Evolutionary conservation across 2,888 invertebrate genomes (phyloP), one percentile per base, ranked within the genome.

Genomic region (Thera obeliscata): DNA sequence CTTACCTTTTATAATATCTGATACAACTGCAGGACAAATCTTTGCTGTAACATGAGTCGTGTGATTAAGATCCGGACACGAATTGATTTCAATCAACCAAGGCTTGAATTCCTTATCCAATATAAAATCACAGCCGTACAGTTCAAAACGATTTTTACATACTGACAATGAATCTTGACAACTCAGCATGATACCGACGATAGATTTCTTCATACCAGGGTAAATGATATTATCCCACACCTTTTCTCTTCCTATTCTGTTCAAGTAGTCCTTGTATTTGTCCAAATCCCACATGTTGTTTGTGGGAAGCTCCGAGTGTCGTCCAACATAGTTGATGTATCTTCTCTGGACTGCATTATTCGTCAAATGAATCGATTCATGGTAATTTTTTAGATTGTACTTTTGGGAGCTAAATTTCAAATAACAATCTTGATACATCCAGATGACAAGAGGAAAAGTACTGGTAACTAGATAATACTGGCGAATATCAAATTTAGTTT

Each of bases 101-200:
- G 98, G 98, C 71, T 95, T 95, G 77, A 96, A 97, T 78, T 97
- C 96, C 79, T 98, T 96, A 66, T 97, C 96, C 49, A 98, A 86
- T 94, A 98, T 96, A 85, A 98, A 98, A 89, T 99, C 98, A 62
- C 98, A 98, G 5, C 98, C 98, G 83, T 97, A 98, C 49, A 98
- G 84, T 86, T 98, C 98, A 87, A 98, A 98, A 66, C 96, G 96
- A 79, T 97, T 97, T 79, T 95, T 95, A 70, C 95, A 93, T 33
- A 94, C 88, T 49, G 95, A 94, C 76, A 97, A 94, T 72, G 95
- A 95, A 74, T 97, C 96, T 86, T 98, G 96, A 60, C 97, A 96
- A 61, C 96, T 96, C 64, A 98, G 89, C 87, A 98, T 95, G 35
- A 97, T 95, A n/a, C 96, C 96, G 11, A 96, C 94, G 41, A 98